Conservation (phyloP, 2,797 vertebrate genomes). For the Remorina albescens region DNA sequence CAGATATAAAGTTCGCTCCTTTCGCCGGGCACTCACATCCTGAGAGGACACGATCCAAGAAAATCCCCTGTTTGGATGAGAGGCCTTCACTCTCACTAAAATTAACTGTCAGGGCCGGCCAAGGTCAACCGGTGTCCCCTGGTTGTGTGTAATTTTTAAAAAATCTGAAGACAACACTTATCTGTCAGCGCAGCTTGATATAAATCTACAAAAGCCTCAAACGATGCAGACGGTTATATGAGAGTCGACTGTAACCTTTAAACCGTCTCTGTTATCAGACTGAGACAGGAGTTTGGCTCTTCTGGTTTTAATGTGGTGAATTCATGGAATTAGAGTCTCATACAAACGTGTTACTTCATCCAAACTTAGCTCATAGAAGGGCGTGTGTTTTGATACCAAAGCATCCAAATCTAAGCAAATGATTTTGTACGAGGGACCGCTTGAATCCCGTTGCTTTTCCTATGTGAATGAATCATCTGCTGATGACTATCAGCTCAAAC, state of each 20-base stretch:
- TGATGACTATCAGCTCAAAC: constrained; percentile 49
- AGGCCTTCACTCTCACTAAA: neutral
- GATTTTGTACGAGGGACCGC: neutral
- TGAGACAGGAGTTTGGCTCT: constrained; percentile 26
- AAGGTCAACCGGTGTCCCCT: constrained; percentile 13
- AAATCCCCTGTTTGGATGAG: constrained; percentile 38
- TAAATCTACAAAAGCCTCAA: constrained; percentile 12
- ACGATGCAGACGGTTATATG: neutral
- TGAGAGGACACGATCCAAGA: constrained; percentile 27
- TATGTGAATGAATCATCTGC: constrained; percentile 17
- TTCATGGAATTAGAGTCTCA: neutral
- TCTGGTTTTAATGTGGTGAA: constrained; percentile 20
- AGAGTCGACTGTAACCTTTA: constrained; percentile 49
- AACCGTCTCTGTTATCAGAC: constrained; percentile 41
- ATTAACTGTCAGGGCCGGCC: neutral
- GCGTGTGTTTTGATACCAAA: constrained; percentile 13
- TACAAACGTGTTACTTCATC: neutral
- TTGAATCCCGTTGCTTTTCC: neutral
- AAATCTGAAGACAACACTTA: constrained; percentile 39
- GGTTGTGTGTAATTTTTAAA: neutral
- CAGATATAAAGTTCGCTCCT: constrained; percentile 51
- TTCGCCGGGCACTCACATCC: constrained; percentile 26
- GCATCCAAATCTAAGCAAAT: constrained; percentile 47
- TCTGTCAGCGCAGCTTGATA: constrained; percentile 22
- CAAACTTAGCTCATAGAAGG: neutral